Percentiles rank a stretch among this genome's conserved stretches.
Conservation (phyloP, 2,888 invertebrate species). For the Geophilus truncorum region DNA sequence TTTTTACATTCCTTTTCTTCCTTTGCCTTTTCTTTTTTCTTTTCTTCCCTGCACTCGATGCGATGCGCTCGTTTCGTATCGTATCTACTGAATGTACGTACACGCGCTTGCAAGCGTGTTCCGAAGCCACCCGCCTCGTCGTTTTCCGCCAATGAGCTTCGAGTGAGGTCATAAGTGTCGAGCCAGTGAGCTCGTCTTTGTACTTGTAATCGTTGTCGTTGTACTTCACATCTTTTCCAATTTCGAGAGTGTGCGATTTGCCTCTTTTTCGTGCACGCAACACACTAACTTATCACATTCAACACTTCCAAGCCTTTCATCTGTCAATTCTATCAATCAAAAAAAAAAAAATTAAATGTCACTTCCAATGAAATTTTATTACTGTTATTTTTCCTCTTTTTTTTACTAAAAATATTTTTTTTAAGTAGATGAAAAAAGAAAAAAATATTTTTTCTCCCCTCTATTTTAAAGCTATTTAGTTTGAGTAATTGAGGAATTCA, state of each 20-base stretch:
- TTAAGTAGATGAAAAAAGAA: too few species aligned
- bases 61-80: not conserved
- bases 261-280: too few species aligned
- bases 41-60: not conserved
- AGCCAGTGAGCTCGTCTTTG: not conserved
- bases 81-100: not conserved
- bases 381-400: too few species aligned
- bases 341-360: too few species aligned
- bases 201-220: not conserved
- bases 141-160: not conserved
- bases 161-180: constrained; percentile 13
- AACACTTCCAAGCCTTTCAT: too few species aligned
- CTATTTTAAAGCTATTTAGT: too few species aligned
- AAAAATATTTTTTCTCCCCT: not conserved
- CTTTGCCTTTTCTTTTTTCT: too few species aligned
- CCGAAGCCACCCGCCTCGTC: not conserved
- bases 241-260: too few species aligned
- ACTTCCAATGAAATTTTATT: too few species aligned
- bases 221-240: not conserved
- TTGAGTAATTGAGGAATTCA: not conserved
- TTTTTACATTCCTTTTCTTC: not conserved
- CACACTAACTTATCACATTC: too few species aligned
- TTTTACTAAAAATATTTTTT: too few species aligned
- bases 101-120: not conserved
- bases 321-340: too few species aligned